Conservation (phyloP, 92 coral and sea anemone species). For the Zoanthus sansibaricus region DNA sequence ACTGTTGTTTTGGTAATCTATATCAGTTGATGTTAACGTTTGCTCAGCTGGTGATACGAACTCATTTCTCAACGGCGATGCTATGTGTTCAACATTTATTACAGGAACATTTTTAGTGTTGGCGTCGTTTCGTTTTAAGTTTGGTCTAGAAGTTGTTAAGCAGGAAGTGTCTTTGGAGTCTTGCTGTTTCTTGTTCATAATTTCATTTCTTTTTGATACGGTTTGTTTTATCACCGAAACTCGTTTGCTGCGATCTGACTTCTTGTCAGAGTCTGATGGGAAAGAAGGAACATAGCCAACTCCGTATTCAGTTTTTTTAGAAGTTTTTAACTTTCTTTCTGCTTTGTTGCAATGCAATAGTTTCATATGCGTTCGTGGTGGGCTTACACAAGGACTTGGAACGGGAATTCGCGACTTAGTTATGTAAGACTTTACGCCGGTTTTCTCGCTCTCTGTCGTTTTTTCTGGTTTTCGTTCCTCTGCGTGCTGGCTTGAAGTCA, state of each 20-base stretch:
- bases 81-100: conserved; percentile 29
- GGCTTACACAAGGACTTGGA: conserved; percentile 23
- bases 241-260: conserved; percentile 56
- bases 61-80: conserved; percentile 1
- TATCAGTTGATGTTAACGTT: background rate
- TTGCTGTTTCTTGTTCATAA: conserved; percentile 6
- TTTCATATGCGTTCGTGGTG: conserved; percentile 28
- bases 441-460: conserved; percentile 1
- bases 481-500: background rate
- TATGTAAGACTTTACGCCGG: background rate
- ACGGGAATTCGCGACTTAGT: conserved; percentile 27
- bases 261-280: conserved; percentile 22
- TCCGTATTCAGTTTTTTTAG: conserved; percentile 1
- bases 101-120: background rate
- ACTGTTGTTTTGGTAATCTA: background rate
- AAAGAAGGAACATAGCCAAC: conserved; percentile 46
- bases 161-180: background rate
- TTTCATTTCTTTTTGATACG: conserved; percentile 42
- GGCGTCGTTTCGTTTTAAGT: background rate
- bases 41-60: background rate
- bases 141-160: background rate
- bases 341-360: background rate
- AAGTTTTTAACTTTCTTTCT: background rate
- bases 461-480: background rate
- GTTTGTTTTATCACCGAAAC: conserved; percentile 63